Evolutionary conservation across 1,140 invertebrate species (phyloP).

Genomic region (Coboldia fuscipes): DNA sequence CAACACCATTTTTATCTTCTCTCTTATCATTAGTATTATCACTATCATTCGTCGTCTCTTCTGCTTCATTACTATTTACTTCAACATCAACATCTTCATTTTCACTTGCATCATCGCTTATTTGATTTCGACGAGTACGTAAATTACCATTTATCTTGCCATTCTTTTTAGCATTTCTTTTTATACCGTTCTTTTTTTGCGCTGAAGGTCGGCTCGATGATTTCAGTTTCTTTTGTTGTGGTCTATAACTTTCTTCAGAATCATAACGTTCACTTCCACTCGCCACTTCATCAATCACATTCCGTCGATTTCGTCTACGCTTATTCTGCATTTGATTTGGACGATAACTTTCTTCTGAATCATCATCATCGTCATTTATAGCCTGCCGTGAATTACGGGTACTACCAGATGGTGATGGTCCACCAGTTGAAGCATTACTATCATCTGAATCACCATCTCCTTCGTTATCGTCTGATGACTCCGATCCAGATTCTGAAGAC

Average conservation of each 20-base stretch:
- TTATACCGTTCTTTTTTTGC: too few relatives aligned
- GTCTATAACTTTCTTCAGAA: too few relatives aligned
- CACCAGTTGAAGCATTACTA: not conserved
- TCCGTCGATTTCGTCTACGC: not conserved
- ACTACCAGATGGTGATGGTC: not conserved
- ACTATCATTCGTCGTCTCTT: not conserved
- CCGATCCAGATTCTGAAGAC: too few relatives aligned
- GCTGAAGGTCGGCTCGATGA: too few relatives aligned
- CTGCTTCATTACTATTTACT: not conserved
- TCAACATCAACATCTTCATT: not conserved
- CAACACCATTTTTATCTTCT: conserved; percentile 3
- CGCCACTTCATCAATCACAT: not conserved
- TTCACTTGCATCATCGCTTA: not conserved
- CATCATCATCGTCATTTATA: conserved; percentile 5
- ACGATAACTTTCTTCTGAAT: conserved; percentile 23
- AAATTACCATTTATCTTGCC: too few relatives aligned
- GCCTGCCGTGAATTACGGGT: conserved; percentile 6
- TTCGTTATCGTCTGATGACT: not conserved
- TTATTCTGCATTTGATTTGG: conserved; percentile 18
- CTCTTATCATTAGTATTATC: conserved; percentile 6
- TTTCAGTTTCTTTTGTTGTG: too few relatives aligned
- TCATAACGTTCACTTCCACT: too few relatives aligned
- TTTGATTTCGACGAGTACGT: too few relatives aligned
- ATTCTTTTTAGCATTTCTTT: too few relatives aligned
- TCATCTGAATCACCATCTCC: not conserved